phyloP scores from a whole-genome alignment of 2,113 vertebrate species.

The Chroicocephalus ridibundus region DNA sequence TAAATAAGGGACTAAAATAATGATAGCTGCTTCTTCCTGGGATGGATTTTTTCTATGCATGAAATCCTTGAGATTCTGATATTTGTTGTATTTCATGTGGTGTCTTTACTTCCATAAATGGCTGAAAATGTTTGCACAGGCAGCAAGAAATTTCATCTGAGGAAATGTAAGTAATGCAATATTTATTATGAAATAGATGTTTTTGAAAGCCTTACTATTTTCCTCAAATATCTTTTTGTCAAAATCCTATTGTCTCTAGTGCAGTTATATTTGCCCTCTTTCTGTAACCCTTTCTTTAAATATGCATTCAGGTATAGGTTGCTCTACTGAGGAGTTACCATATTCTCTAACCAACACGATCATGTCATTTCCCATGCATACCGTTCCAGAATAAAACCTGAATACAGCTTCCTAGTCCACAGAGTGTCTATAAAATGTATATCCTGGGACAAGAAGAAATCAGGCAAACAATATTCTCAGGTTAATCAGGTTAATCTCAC shows the following conservation, averaged over 20 bases:
- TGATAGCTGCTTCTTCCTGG: not conserved
- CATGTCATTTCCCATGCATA: not conserved
- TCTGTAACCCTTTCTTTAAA: not conserved
- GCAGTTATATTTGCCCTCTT: not conserved
- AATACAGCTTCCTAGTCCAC: not conserved
- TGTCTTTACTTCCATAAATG: constrained; percentile 60
- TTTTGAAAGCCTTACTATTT: constrained; percentile 5
- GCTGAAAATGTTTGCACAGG: constrained; percentile 56
- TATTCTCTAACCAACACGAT: not conserved
- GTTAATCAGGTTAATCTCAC: not conserved
- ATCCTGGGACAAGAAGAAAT: not conserved
- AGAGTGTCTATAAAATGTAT: not conserved
- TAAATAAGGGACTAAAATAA: constrained; percentile 26
- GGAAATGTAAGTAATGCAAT: constrained; percentile 64
- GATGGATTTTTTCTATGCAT: constrained; percentile 12
- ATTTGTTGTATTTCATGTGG: constrained; percentile 58
- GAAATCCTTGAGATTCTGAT: constrained; percentile 38
- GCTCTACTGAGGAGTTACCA: not conserved
- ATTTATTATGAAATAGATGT: not conserved
- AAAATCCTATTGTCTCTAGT: not conserved
- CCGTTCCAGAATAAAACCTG: not conserved
- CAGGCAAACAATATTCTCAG: not conserved
- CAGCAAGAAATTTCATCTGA: constrained; percentile 36
- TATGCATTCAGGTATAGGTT: not conserved
- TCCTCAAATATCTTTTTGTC: not conserved